Conservation (phyloP, 37 sponge, comb jelly and placozoan species). For the Tethya wilhelma region DNA sequence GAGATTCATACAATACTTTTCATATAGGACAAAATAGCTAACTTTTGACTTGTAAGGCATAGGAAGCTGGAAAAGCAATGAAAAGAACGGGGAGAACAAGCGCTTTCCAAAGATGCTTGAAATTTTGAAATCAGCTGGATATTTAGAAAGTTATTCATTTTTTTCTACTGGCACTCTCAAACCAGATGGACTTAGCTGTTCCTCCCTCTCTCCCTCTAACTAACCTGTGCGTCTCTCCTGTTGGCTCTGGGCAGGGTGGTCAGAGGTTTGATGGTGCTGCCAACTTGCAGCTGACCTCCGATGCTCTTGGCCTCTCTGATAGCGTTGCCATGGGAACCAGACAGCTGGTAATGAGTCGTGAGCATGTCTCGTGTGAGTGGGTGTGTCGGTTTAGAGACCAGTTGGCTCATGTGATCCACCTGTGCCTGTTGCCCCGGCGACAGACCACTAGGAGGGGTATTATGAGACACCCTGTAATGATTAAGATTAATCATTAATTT, state of each 20-base stretch:
- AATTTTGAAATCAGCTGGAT: too few species aligned
- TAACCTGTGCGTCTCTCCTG: conserved; percentile 60
- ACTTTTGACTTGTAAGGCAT: too few species aligned
- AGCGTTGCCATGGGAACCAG: neutral
- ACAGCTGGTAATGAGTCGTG: conserved; percentile 22
- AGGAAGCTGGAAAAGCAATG: too few species aligned
- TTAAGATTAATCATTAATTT: neutral
- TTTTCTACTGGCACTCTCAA: too few species aligned
- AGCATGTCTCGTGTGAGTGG: conserved; percentile 54
- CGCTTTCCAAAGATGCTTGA: too few species aligned
- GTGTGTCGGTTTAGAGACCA: conserved; percentile 52
- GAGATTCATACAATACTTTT: too few species aligned
- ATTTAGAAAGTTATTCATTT: too few species aligned
- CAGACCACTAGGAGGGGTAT: too few species aligned
- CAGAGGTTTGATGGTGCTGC: conserved; percentile 35
- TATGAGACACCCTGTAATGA: too few species aligned
- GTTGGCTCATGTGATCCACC: conserved; percentile 23
- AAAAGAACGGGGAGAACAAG: too few species aligned
- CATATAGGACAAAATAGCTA: too few species aligned
- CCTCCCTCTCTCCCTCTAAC: neutral
- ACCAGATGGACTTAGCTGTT: neutral
- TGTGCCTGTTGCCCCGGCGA: conserved; percentile 33
- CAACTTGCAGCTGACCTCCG: neutral
- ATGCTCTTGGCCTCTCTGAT: neutral
- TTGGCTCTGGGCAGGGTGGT: conserved; percentile 54